Evolutionary conservation across 2,888 invertebrate genomes (phyloP).

Genomic region (Drosophila fulvimacula): DNA sequence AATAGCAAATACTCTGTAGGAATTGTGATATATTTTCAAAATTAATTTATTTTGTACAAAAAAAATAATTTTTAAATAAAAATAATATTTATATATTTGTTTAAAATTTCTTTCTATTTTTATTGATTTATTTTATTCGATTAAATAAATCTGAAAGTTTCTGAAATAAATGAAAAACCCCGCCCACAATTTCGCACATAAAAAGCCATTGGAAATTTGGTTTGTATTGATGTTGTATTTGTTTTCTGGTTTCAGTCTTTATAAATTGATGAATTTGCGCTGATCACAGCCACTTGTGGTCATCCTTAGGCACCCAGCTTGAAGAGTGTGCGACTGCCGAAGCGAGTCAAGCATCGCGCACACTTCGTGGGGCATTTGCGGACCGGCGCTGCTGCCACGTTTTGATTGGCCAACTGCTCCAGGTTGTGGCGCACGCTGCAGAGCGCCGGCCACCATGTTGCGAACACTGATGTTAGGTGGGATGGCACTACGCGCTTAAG

Average conservation of each 20-base stretch:
- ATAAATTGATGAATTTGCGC: neutral
- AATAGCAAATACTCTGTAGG: neutral
- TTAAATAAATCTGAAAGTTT: neutral
- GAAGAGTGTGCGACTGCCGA: slow-evolving; percentile 15
- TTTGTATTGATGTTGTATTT: slow-evolving; percentile 8
- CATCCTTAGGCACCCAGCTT: slow-evolving; percentile 58
- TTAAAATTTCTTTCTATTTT: no score
- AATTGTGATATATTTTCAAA: neutral
- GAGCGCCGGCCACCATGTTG: slow-evolving; percentile 33
- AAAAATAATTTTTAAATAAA: no score
- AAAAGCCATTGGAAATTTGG: slow-evolving; percentile 13
- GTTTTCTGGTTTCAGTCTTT: slow-evolving; percentile 57
- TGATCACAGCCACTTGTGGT: slow-evolving; percentile 47
- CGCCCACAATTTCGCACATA: neutral
- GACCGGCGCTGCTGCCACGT: slow-evolving; percentile 21
- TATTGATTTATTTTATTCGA: neutral
- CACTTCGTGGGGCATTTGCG: slow-evolving; percentile 36
- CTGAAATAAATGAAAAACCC: neutral
- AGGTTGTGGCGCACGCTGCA: slow-evolving; percentile 37
- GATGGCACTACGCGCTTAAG: slow-evolving; percentile 52
- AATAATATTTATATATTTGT: no score
- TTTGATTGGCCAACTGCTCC: slow-evolving; percentile 49
- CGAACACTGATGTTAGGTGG: slow-evolving; percentile 13
- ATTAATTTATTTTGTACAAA: neutral
- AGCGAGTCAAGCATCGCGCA: neutral